Conservation (phyloP, 2,888 invertebrate species). For the Cremastinae sp. region DNA sequence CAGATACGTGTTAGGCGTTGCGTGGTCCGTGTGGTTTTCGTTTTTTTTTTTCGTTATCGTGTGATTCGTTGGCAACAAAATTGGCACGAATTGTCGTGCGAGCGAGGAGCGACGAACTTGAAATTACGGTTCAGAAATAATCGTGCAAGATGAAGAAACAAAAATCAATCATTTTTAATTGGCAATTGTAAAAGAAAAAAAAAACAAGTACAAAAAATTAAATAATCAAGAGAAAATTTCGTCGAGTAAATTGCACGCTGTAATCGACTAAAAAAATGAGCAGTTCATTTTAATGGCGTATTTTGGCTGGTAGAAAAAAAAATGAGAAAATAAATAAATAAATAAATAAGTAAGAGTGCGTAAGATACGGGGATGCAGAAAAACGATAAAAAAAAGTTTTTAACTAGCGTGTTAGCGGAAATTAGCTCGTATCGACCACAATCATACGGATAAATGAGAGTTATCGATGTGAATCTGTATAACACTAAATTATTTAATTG, state of each 20-base stretch:
- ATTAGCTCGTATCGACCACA: conserved; percentile 59
- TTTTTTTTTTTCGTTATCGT: conserved; percentile 37
- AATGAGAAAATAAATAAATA: conserved; percentile 23
- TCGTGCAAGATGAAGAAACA: too few relatives aligned
- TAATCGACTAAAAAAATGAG: conserved; percentile 29
- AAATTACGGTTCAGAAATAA: too few relatives aligned
- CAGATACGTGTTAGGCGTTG: conserved; percentile 36
- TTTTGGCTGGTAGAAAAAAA: conserved; percentile 25
- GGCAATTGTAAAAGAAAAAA: conserved; percentile 45
- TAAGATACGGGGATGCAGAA: conserved; percentile 2
- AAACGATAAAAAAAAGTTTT: conserved; percentile 26
- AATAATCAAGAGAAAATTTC: conserved; percentile 42
- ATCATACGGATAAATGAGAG: conserved; percentile 60
- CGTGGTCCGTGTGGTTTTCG: conserved; percentile 46
- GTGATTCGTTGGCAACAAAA: conserved; percentile 58
- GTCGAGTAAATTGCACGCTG: conserved; percentile 51
- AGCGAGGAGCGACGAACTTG: not conserved
- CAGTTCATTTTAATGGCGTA: conserved; percentile 47
- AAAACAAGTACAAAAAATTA: conserved; percentile 54
- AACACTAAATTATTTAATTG: conserved; percentile 66
- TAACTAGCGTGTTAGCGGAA: conserved; percentile 58
- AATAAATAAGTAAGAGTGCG: conserved; percentile 15
- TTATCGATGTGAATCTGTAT: conserved; percentile 64
- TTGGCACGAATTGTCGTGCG: conserved; percentile 18
- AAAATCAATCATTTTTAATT: conserved; percentile 47